Base-by-base conservation (phyloP, 1,140 invertebrate genomes). In the Dendroctonus ponderosae region DNA sequence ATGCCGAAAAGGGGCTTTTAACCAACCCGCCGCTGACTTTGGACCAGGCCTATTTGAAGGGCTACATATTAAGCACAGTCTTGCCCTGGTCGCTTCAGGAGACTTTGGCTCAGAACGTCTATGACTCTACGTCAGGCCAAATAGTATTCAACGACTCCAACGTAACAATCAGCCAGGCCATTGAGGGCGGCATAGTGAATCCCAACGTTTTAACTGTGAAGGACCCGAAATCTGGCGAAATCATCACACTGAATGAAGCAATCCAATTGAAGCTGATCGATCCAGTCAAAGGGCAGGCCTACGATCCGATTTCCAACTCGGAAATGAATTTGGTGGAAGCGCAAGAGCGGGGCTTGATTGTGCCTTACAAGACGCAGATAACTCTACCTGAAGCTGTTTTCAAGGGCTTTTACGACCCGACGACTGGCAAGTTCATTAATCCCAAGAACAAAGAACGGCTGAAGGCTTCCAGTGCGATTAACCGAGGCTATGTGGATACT, bases 371-470 rank as follows among this genome's bases (percentile, higher is more conserved):
- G 79, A 85, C 87, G 39, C 91, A 90, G 77, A 87, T 92, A 70
- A 92, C 91, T 44, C 80, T 96, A 11, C 89, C 91, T 0, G 92
- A 95, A 78, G 91, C 91, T 0, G 86, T 96, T 7, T 91, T 90
- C 72, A 91, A 91, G 80, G 92, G 93, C n/a, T 86, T 91, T 59
- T 91, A 92, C 71, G 86, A 89, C 78, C 86, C 87, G 0, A 83
- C 85, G 60, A 87, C 86, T 8, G 90, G 90, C 15, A 85, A 87
- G 68, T 88, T 92, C 72, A 85, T 85, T 7, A 85, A 85, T 76
- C 84, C 86, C 7, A 85, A 88, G 72, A 86, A 86, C 14, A 86
- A 86, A 73, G 90, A 91, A 79, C 87, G 87, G 74, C 78, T 94
- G 44, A 86, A 87, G 62, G 82, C 86, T 5, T 82, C 86, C 71